Evolutionary conservation across 2,113 vertebrate genomes (phyloP).

Genomic region (Aplodontia rufa): DNA sequence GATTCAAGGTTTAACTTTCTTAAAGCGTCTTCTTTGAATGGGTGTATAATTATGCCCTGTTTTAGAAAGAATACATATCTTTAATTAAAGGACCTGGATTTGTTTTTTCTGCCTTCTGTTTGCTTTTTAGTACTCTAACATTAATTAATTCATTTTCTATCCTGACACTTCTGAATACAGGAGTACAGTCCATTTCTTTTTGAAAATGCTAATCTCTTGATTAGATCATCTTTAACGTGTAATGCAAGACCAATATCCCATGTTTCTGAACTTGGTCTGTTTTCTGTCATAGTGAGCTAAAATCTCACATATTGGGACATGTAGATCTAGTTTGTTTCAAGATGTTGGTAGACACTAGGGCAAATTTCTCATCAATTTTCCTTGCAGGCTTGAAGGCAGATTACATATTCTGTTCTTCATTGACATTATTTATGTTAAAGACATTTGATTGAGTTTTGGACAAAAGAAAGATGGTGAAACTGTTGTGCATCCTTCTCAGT

Average conservation of each 20-base stretch:
- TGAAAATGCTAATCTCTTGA: not conserved
- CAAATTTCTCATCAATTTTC: not conserved
- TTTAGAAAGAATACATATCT: not conserved
- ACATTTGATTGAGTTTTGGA: not conserved
- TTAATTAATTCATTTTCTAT: not conserved
- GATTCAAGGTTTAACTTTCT: not conserved
- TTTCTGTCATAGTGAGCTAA: not conserved
- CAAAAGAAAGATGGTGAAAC: not conserved
- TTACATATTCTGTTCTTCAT: not conserved
- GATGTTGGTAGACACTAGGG: not conserved
- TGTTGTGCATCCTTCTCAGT: not conserved
- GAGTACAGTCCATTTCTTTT: not conserved
- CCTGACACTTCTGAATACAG: not conserved
- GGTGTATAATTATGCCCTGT: not conserved
- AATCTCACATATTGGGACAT: not conserved
- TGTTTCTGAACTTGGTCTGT: not conserved
- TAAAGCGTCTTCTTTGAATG: not conserved
- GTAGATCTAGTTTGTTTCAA: not conserved
- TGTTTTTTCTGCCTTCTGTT: not conserved
- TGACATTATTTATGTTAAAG: not conserved
- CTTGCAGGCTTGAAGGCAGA: not conserved
- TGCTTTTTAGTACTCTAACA: not conserved
- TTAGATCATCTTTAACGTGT: not conserved
- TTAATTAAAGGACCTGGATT: not conserved
- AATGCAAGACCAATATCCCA: not conserved